These are phyloP conservation scores for Epistrophella euchroma DNA, from an alignment of 2,888 invertebrate species.

Conservation along the genomic window DNA sequence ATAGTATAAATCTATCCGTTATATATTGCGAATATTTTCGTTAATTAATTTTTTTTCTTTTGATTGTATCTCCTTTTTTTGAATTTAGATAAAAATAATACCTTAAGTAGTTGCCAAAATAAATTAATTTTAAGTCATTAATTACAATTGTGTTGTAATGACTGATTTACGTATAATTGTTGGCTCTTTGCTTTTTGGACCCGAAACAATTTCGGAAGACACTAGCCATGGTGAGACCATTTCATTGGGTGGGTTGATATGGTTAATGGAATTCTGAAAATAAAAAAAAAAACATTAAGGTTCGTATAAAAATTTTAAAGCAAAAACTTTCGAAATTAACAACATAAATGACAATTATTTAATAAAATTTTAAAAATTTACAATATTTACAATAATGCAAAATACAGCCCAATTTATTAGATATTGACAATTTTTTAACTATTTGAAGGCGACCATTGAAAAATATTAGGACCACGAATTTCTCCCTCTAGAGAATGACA, in stretches of 20 bases:
- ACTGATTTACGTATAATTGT: constrained; percentile 93
- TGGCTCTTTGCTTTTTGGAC: constrained; percentile 87
- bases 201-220: constrained; percentile 89
- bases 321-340: neutral
- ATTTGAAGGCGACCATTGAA: neutral
- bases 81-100: constrained; percentile 64
- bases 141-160: constrained; percentile 92
- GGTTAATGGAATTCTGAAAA: constrained; percentile 85
- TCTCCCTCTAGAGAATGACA: neutral
- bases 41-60: constrained; percentile 16
- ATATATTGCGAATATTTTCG: constrained; percentile 69
- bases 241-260: constrained; percentile 84
- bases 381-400: neutral
- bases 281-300: constrained; percentile 50
- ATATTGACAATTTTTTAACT: neutral
- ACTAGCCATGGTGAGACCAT: constrained; percentile 94
- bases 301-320: neutral
- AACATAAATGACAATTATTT: neutral
- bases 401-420: neutral
- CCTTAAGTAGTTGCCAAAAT: constrained; percentile 63
- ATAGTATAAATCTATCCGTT: constrained; percentile 47
- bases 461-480: neutral
- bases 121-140: constrained; percentile 9
- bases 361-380: neutral
- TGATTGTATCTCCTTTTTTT: constrained; percentile 67